Evolutionary conservation across 2,888 invertebrate genomes (phyloP), one percentile per base, ranked within the genome.

Genomic region (Drosophila quasianomalipes): DNA sequence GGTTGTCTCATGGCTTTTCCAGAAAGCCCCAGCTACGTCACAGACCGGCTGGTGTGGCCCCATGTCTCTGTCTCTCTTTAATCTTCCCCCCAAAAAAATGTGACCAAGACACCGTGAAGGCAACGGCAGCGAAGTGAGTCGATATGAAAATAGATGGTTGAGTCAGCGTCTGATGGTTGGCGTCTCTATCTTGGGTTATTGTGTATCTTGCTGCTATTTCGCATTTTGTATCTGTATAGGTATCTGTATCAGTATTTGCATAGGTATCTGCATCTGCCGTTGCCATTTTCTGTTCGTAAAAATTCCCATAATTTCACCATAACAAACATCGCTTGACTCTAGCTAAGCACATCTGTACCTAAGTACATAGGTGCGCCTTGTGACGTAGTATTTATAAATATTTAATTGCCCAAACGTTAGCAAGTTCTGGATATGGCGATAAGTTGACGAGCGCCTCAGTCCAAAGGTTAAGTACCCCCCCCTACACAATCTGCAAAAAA

Each of bases 401-500:
- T 63, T 59, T 6, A 16, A 55, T 58, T 70, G 37, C 44, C 49
- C 53, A 74, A 62, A 28, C 19, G 39, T 12, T 53, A 55, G 47
- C 66, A 35, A 74, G 52, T 74, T 61, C 26, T 67, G 60, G 59
- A 74, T 54, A 51, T 26, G 44, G 12, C 26, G 44, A 76, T 59
- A 54, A 55, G 55, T 28, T 30, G 57, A 58, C 28, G 33, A 31
- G 47, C 57, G 55, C 19, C 19, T 16, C 16, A 10, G 61, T 74
- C 72, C 72, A 77, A 76, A 59, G 76, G 31, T 49, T 35, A 3
- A 37, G 4, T 39, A 16, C 28, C 39, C 16, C 22, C 22, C 22
- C 10, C 12, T 76, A 76, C 35, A 88, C 73, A 71, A 87, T 52
- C 85, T 85, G 66, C 10, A 60, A 69, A 30, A 64, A 12, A 30